Percentiles rank a stretch among this genome's conserved stretches.
Evolutionary conservation across 2,113 vertebrate species (phyloP).

Genomic region (Rousettus leschenaultii): DNA sequence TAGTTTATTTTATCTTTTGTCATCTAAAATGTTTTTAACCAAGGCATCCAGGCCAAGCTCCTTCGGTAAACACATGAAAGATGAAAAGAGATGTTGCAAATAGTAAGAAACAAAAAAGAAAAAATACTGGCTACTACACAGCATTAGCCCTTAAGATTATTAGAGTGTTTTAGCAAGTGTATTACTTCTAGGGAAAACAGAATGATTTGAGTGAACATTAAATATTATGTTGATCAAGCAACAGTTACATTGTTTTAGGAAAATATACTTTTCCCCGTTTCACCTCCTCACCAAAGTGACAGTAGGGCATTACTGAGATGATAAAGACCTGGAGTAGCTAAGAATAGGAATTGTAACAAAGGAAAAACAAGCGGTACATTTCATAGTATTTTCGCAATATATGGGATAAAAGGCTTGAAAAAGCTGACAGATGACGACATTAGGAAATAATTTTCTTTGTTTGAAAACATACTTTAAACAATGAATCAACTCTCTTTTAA

Average conservation of each 20-base stretch:
- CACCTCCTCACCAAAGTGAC: neutral
- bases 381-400: neutral
- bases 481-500: neutral
- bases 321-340: neutral
- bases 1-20: neutral
- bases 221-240: neutral
- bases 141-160: neutral
- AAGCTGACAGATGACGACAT: neutral
- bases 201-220: neutral
- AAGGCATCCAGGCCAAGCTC: neutral
- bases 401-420: neutral
- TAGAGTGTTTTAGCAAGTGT: neutral
- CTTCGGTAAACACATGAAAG: neutral
- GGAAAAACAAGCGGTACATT: neutral
- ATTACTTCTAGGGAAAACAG: neutral
- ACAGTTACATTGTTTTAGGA: neutral
- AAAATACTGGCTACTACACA: neutral
- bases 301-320: neutral
- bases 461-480: conserved; percentile 1
- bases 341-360: neutral
- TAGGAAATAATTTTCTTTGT: neutral
- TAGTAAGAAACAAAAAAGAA: neutral
- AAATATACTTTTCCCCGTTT: neutral
- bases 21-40: neutral
- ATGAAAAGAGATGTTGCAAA: neutral